These are phyloP conservation scores for Coenobita brevimanus DNA, from an alignment of 1,140 invertebrate species.

Conservation along the genomic window DNA sequence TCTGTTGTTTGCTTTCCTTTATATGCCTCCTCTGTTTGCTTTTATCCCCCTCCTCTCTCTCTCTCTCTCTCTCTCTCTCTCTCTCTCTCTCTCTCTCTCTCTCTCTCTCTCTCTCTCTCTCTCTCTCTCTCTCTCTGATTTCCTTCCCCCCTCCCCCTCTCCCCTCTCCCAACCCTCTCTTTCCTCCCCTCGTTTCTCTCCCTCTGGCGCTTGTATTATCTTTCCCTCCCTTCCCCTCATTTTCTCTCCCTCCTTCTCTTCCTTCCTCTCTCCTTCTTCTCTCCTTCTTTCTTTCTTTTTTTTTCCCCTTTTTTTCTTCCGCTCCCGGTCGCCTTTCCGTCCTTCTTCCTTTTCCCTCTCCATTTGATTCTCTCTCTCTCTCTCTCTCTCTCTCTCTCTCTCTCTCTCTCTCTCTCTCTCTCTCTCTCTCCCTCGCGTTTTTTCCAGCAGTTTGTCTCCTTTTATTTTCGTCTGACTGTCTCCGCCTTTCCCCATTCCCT, in stretches of 20 bases:
- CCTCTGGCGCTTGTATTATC: background rate
- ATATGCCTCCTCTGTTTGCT: background rate
- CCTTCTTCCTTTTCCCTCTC: background rate
- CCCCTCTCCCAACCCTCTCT: background rate
- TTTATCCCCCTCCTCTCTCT: background rate
- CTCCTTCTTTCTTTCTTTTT: background rate
- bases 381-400: background rate
- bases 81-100: slow-evolving; percentile 3
- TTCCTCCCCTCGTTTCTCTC: background rate
- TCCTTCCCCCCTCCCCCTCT: background rate
- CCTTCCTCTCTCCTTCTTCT: background rate
- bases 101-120: slow-evolving; percentile 18
- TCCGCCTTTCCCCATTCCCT: background rate
- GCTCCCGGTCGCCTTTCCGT: background rate
- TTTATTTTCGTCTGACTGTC: background rate
- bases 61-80: background rate
- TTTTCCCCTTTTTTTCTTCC: background rate
- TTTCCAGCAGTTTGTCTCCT: no score
- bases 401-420: slow-evolving; percentile 11
- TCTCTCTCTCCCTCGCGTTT: slow-evolving; percentile 6
- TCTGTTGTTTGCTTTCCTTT: background rate
- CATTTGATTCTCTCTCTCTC: background rate
- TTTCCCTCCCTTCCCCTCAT: background rate
- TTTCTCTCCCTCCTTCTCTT: background rate
- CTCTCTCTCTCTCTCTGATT: background rate